Evolutionary conservation across 2,113 vertebrate species (phyloP).

Genomic region (Puffinus mauretanicus): DNA sequence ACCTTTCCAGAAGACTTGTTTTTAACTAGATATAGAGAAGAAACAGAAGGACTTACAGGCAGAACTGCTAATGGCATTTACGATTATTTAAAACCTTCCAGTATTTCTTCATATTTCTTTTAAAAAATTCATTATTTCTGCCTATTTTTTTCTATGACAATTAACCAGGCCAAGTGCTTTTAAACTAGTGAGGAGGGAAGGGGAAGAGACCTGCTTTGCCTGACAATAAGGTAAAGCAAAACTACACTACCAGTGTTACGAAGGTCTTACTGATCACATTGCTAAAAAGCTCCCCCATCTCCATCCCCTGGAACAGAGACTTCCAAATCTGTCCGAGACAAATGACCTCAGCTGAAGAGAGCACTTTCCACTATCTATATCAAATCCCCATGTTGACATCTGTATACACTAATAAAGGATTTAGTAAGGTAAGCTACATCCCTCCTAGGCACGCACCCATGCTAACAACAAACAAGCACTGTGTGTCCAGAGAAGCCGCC

Average conservation of each 20-base stretch:
- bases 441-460: fast-evolving
- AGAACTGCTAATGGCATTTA: neutral
- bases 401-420: neutral
- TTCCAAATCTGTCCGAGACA: neutral
- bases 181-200: neutral
- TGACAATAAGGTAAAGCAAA: neutral
- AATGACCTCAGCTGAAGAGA: neutral
- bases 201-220: neutral
- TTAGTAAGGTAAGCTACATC: neutral
- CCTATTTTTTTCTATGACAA: neutral
- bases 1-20: neutral
- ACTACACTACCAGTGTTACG: neutral
- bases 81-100: neutral
- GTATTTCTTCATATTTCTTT: neutral
- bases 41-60: neutral
- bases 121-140: neutral
- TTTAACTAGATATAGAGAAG: neutral
- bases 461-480: neutral
- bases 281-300: neutral
- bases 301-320: neutral
- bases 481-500: neutral
- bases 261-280: fast-evolving
- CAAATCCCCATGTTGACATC: neutral
- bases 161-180: neutral
- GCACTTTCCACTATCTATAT: neutral